These are phyloP conservation scores for Phocoena phocoena DNA, from an alignment of 2,113 vertebrate genomes.

Conservation along the genomic window DNA sequence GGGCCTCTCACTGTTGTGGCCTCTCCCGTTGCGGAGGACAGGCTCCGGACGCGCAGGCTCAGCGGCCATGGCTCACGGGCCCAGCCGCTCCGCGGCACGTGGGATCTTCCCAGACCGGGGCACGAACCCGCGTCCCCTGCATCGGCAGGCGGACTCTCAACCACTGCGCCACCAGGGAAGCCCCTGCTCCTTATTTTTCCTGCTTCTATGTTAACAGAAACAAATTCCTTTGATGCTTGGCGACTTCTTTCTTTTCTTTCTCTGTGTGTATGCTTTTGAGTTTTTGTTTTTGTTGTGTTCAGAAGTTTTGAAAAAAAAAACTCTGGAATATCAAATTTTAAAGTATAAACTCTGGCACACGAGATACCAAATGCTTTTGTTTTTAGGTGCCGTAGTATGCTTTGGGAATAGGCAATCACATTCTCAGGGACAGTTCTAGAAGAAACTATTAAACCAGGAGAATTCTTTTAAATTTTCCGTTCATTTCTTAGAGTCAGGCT, in stretches of 20 bases:
- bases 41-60: too few relatives aligned
- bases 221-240: neutral
- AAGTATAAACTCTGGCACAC: neutral
- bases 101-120: too few relatives aligned
- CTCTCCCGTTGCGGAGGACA: too few relatives aligned
- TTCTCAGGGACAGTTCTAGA: neutral
- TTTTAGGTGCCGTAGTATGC: neutral
- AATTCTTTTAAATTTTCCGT: rapidly evolving
- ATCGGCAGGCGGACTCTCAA: too few relatives aligned
- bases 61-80: too few relatives aligned
- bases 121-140: too few relatives aligned
- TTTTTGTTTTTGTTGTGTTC: neutral
- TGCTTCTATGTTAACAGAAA: neutral
- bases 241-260: neutral
- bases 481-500: neutral
- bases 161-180: too few relatives aligned
- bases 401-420: neutral
- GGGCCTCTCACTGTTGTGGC: too few relatives aligned
- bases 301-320: neutral
- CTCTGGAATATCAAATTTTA: neutral
- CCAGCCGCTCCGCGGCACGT: too few relatives aligned
- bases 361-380: neutral
- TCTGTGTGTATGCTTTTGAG: neutral
- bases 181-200: neutral
- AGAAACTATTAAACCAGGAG: neutral